These are phyloP conservation scores for Tamandua tetradactyla DNA, from an alignment of 2,797 vertebrate genomes.

Conservation along the genomic window DNA sequence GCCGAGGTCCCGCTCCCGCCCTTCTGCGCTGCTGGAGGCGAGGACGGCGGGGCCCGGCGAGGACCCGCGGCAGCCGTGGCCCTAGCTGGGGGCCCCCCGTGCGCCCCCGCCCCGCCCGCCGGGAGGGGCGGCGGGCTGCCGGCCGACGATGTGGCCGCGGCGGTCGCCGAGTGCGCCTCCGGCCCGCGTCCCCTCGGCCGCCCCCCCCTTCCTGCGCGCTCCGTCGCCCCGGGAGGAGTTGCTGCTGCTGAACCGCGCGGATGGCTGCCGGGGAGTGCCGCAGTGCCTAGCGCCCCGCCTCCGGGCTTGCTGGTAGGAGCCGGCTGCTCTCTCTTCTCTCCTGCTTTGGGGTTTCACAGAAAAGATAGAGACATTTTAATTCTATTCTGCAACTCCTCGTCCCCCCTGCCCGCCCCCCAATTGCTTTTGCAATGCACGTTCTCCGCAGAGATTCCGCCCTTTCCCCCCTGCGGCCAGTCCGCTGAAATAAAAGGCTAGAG, in stretches of 20 bases:
- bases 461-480: background rate
- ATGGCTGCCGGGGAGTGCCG: slow-evolving; percentile 88
- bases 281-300: slow-evolving; percentile 86
- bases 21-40: background rate
- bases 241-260: slow-evolving; percentile 76
- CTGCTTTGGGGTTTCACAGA: slow-evolving; percentile 13
- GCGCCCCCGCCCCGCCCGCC: background rate
- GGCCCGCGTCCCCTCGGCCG: background rate
- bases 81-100: too few relatives aligned
- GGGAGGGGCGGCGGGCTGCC: background rate
- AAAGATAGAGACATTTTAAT: slow-evolving; percentile 24
- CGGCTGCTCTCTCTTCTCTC: slow-evolving; percentile 57
- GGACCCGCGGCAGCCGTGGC: slow-evolving; percentile 41
- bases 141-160: slow-evolving; percentile 2
- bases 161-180: slow-evolving; percentile 17
- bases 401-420: background rate
- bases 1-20: background rate
- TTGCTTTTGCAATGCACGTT: background rate
- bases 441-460: background rate
- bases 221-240: slow-evolving; percentile 51
- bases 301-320: slow-evolving; percentile 65
- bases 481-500: slow-evolving; percentile 58
- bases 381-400: slow-evolving; percentile 4
- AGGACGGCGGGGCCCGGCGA: slow-evolving; percentile 22
- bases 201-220: background rate